Evolutionary conservation across 2,797 vertebrate species (phyloP).

Genomic region (Micropoecilia bifurca): DNA sequence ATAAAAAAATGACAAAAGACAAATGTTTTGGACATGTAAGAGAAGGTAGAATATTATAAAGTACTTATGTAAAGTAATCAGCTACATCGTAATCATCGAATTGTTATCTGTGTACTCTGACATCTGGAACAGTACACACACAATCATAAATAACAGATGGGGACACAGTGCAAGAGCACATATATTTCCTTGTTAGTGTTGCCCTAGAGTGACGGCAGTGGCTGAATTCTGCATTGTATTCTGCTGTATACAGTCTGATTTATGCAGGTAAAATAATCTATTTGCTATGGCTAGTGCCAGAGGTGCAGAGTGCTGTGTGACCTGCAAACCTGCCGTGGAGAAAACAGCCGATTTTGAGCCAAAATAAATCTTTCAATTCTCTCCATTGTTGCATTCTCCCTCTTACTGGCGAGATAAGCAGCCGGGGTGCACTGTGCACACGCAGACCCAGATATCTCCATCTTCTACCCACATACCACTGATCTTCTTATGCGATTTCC

Average conservation of each 20-base stretch:
- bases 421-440: slow-evolving; percentile 5
- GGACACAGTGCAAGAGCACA: background rate
- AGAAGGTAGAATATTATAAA: background rate
- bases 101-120: background rate
- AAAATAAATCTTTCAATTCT: slow-evolving; percentile 43
- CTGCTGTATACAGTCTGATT: slow-evolving; percentile 8
- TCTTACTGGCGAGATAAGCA: slow-evolving; percentile 32
- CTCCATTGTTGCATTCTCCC: slow-evolving; percentile 28
- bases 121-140: background rate
- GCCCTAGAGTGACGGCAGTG: background rate
- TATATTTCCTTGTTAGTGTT: background rate
- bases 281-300: slow-evolving; percentile 6
- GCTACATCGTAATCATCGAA: background rate
- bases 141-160: background rate
- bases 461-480: slow-evolving; percentile 17
- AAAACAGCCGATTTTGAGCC: slow-evolving; percentile 15
- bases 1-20: background rate
- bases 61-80: background rate
- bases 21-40: background rate
- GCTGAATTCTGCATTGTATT: slow-evolving; percentile 3
- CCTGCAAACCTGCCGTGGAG: slow-evolving; percentile 21
- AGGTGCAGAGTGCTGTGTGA: slow-evolving; percentile 13
- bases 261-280: slow-evolving; percentile 22
- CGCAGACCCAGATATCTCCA: slow-evolving; percentile 27
- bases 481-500: slow-evolving; percentile 20